Conservation (phyloP, 2,888 invertebrate species). For the Oeneis ivallda region DNA sequence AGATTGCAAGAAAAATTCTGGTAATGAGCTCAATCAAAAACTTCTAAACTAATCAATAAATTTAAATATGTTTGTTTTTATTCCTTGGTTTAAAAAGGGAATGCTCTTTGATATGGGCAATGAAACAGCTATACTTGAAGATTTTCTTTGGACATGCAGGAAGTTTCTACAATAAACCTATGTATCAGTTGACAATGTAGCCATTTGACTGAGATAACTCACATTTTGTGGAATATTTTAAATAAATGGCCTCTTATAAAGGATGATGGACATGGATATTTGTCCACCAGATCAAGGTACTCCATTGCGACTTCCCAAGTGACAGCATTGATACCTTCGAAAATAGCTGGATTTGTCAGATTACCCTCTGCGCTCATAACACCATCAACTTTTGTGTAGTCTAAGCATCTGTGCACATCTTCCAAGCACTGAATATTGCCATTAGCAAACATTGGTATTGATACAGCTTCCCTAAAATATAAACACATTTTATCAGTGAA, state of each 20-base stretch:
- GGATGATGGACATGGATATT: conserved; percentile 93
- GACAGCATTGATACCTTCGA: conserved; percentile 88
- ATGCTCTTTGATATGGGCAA: too few species aligned
- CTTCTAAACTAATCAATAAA: too few species aligned
- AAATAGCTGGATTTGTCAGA: conserved; percentile 98
- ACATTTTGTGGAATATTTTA: conserved; percentile 97
- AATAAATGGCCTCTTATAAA: conserved; percentile 97
- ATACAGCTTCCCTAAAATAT: conserved; percentile 87
- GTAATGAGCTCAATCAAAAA: too few species aligned
- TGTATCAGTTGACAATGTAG: background rate
- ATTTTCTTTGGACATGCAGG: too few species aligned
- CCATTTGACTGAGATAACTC: conserved; percentile 55
- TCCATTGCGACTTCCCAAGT: conserved; percentile 94
- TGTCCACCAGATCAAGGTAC: conserved; percentile 90
- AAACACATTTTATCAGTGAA: background rate
- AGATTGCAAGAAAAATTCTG: too few species aligned
- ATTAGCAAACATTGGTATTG: conserved; percentile 97
- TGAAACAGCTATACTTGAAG: too few species aligned
- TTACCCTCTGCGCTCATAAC: conserved; percentile 98
- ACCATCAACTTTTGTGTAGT: conserved; percentile 91
- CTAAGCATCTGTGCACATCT: conserved; percentile 92
- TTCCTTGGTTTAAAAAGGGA: too few species aligned
- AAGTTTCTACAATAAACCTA: too few species aligned
- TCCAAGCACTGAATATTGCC: conserved; percentile 96
- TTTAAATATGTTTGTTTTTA: too few species aligned